Conservation (phyloP, 1,140 invertebrate species). For the Nixonia krombeini region DNA sequence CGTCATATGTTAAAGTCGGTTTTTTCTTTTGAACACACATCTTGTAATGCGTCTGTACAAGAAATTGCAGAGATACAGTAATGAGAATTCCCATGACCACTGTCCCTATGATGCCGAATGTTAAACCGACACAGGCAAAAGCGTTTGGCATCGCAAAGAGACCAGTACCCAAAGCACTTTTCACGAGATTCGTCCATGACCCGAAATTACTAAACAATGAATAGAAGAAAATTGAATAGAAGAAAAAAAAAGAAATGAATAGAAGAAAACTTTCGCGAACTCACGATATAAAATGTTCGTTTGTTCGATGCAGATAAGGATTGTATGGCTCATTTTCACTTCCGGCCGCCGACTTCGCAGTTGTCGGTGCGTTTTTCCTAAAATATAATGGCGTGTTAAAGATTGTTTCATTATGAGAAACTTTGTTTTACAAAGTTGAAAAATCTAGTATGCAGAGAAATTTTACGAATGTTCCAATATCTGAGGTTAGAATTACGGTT, state of each 20-base stretch:
- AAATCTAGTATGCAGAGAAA: no score
- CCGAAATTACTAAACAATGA: conserved; percentile 54
- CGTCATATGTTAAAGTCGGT: conserved; percentile 42
- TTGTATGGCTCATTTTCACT: conserved; percentile 16
- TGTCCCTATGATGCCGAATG: conserved; percentile 67
- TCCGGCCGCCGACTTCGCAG: neutral
- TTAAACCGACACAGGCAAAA: conserved; percentile 74
- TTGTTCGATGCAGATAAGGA: conserved; percentile 17
- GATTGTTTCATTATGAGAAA: no score
- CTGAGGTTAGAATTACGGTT: no score
- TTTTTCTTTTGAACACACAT: conserved; percentile 41
- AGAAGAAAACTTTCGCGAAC: neutral
- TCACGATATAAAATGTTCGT: conserved; percentile 31
- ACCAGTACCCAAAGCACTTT: conserved; percentile 76
- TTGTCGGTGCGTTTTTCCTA: no score
- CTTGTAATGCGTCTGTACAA: conserved; percentile 44
- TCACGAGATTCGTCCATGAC: conserved; percentile 71
- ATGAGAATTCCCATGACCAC: conserved; percentile 67
- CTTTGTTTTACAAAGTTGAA: no score
- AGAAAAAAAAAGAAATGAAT: conserved; percentile 4
- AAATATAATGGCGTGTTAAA: no score
- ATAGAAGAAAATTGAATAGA: conserved; percentile 3
- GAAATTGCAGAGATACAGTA: conserved; percentile 51
- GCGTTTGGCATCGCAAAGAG: conserved; percentile 77
- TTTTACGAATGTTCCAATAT: no score